These are phyloP conservation scores for Paratrypauchen microcephalus DNA, from an alignment of 2,797 vertebrate genomes.

Conservation along the genomic window DNA sequence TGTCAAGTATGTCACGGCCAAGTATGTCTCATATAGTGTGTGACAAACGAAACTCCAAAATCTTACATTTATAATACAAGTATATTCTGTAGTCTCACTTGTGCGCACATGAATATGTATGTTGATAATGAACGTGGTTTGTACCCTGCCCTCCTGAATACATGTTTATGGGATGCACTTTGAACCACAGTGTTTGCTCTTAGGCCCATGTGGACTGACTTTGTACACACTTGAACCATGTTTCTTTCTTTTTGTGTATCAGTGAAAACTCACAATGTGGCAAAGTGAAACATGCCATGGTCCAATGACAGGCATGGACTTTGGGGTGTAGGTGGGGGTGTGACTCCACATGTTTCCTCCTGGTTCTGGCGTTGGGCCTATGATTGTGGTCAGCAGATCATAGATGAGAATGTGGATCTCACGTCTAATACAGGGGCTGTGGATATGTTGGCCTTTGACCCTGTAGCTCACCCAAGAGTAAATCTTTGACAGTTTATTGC, in stretches of 20 bases:
- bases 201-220: background rate
- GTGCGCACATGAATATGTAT: background rate
- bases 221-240: constrained; percentile 2
- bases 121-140: background rate
- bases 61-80: too few relatives aligned
- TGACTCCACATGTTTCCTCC: constrained; percentile 38
- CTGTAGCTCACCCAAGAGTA: constrained; percentile 21
- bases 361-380: background rate
- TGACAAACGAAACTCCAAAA: background rate
- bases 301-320: constrained; percentile 48
- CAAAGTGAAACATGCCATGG: constrained; percentile 11
- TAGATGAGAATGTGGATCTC: background rate
- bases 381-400: constrained; percentile 29
- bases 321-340: constrained; percentile 46
- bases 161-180: background rate
- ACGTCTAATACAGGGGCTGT: background rate
- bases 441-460: background rate
- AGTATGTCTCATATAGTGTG: background rate
- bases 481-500: constrained; percentile 10
- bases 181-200: constrained; percentile 4
- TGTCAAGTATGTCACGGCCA: too few relatives aligned
- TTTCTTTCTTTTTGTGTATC: constrained; percentile 11
- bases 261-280: constrained; percentile 4
- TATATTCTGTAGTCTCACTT: background rate
- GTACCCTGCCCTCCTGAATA: background rate